Base-by-base conservation (phyloP, 2,888 invertebrate genomes). In the Andricus quercusramuli region DNA sequence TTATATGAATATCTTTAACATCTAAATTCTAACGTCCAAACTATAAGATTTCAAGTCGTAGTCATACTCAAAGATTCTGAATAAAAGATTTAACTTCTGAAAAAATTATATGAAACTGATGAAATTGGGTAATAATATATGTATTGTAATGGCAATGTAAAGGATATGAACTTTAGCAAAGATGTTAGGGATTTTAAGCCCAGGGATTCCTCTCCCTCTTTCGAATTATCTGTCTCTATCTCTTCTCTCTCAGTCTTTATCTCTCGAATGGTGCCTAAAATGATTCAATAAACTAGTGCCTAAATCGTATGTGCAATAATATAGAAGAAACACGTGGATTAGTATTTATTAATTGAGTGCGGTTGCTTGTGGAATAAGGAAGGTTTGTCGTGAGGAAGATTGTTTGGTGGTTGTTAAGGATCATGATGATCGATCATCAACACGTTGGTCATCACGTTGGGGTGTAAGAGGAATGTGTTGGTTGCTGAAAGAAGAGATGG, bases 201-300 rank as follows among this genome's bases (percentile, higher is more conserved):
- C 29, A 15, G 64, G 29, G 64, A 64, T 64, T 64, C 5, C 64
- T 64, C 29, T 64, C 29, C 64, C 64, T 64, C 25, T 64, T 64
- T 29, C 64, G 29, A 64, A 29, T 22, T 44, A n/a, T 67, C 32
- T 32, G 2, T 65, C 41, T 37, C 37, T 41, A 22, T 67, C 13
- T 41, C 37, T 67, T 67, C 37, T 64, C 41, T 64, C 65, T 29
- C 25, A 62, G 25, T 77, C 67, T 66, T 67, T 66, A 22, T 66
- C 59, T 67, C 80, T 80, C 41, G 80, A 80, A 80, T 83, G 90
- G 90, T 90, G 90, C 90, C 90, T 90, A 88, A 89, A 86, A 87
- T 86, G 77, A 85, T 87, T 86, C 87, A 88, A 88, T 88, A 89
- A 89, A 87, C 84, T 87, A 88, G 89, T 89, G 88, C 89, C 89